Base-by-base conservation (phyloP, 2,113 vertebrate species). In the Sus scrofa region DNA sequence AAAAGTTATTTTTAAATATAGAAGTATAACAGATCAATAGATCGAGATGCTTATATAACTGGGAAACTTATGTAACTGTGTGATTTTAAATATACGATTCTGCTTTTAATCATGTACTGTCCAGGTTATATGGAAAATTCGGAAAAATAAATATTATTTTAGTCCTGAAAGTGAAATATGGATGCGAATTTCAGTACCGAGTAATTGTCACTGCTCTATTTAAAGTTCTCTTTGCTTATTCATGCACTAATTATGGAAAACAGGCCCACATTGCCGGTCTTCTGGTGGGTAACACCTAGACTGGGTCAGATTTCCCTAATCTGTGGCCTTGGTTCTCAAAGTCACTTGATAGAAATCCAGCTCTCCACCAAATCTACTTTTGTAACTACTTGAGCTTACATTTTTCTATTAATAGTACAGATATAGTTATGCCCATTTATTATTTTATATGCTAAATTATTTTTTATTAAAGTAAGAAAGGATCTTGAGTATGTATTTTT, bases 191-290 rank as follows among this genome's bases (percentile, higher is more conserved):
- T 96, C 11, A 82, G 14, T 58, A 58, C 22, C 50, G 20, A 86
- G 32, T 88, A 74, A 71, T 79, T 88, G 65, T 88, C 60, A 85
- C 63, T 74, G 30, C 12, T 30, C 71, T 87, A 65, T 65, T 96
- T 83, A 79, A 93, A 89, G 85, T 77, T 90, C 18, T 52, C 54
- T 77, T 94, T 91, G 44, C 65, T 82, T 90, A 52, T 24, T 91
- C n/a, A 52, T 19, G 12, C 70, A 79, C 30, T 74, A 56, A 68
- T 87, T 84, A 58, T 68, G 50, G 39, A 86, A 94, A 91, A 73
- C 39, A 91, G 78, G 75, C 22, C 32, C n/a, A 68, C 7, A 67
- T 16, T 67, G 50, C 22, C 71, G 56, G 14, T 62, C 32, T 89
- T 89, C 34, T 79, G 73, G 74, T 1, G 34, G 24, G 16, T 75